Conservation (phyloP, 2,888 invertebrate genomes). For the Lysandra coridon region DNA sequence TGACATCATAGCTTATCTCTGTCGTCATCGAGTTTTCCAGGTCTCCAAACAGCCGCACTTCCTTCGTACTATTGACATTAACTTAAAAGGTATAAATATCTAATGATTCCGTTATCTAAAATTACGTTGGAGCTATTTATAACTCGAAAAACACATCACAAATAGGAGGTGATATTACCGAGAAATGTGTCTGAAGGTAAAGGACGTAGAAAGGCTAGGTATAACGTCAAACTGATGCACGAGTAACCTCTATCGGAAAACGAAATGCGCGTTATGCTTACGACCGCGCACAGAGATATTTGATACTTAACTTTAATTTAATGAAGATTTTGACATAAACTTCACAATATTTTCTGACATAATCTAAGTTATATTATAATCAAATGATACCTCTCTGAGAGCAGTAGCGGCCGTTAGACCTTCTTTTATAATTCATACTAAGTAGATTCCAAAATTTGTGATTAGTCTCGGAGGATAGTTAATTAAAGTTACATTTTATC, state of each 20-base stretch:
- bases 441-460: too few species aligned
- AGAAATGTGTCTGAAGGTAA: slow-evolving; percentile 4
- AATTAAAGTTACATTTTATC: too few species aligned
- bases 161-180: not conserved
- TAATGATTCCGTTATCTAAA: slow-evolving; percentile 39
- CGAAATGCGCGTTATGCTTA: too few species aligned
- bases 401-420: too few species aligned
- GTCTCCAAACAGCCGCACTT: slow-evolving; percentile 35
- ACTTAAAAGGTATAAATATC: slow-evolving; percentile 40
- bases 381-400: too few species aligned
- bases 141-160: slow-evolving; percentile 25
- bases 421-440: too few species aligned
- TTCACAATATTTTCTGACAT: too few species aligned
- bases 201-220: not conserved
- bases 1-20: slow-evolving; percentile 27
- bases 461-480: too few species aligned
- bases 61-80: slow-evolving; percentile 42
- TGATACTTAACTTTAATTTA: too few species aligned
- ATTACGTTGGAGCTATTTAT: slow-evolving; percentile 38
- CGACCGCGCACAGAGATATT: too few species aligned
- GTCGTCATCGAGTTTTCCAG: slow-evolving; percentile 34
- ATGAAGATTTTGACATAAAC: too few species aligned
- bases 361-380: too few species aligned
- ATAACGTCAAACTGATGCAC: not conserved
- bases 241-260: not conserved